Base-by-base conservation (phyloP, 1,140 invertebrate species). In the Pseudomyrmex dendroicus region DNA sequence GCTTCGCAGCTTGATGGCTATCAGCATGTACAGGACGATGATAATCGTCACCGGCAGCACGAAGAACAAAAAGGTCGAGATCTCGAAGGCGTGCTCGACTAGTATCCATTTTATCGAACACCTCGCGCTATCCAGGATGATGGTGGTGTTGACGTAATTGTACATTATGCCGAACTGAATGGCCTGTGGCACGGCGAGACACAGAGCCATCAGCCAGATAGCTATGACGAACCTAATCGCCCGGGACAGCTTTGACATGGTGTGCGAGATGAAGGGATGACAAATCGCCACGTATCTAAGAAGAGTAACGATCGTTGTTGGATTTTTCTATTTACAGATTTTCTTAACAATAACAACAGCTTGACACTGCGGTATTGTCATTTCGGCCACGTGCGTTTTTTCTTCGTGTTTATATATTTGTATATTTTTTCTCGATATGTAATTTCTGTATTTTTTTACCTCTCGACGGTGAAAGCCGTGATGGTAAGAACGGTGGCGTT, bases 401-500 rank as follows among this genome's bases (percentile, higher is more conserved):
- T 35, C 35, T 1, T 35, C 35, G 35, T 35, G 35, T 35, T 35
- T 35, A 35, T 35, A 35, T 35, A 35, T 35, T 35, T 35, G 35
- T 7, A 35, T 35, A 25, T 35, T 35, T 20, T 59, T 59, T 59
- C n/a, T 59, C n/a, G 13, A 59, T 35, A 35, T 59, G 46, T 22
- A 66, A 25, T 25, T 25, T 25, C 25, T 25, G 25, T 25, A 25
- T 25, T 25, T 25, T 52, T 52, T 67, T 52, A 80, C 93, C 93
- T 93, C 92, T 99, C 99, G 5, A 99, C 96, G 0, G 98, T 99
- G 94, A 99, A 99, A 2, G 98, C 97, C 0, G 97, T 98, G 64
- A 99, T 98, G 8, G 97, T 98, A 62, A 99, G 95, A 0, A 99
- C 97, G 0, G 98, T 99, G 0, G 98, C 98, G 92, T 99, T 98